Evolutionary conservation across 2,113 vertebrate genomes (phyloP).

Genomic region (Hipposideros armiger): DNA sequence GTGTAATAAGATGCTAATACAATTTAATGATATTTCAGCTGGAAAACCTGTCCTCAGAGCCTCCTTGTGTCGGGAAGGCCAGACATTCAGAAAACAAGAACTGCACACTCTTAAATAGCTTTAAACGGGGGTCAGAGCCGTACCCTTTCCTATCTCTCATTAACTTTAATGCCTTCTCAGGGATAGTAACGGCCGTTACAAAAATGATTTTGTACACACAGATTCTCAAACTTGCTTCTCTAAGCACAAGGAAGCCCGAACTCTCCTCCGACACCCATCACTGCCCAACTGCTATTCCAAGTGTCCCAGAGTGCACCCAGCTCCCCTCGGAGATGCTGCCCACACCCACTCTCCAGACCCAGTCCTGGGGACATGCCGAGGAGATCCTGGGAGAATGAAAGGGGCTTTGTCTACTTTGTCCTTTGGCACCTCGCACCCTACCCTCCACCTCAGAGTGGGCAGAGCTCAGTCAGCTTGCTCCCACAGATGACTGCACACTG

Average conservation of each 20-base stretch:
- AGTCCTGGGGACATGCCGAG: not conserved
- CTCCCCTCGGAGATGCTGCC: not conserved
- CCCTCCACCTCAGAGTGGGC: not conserved
- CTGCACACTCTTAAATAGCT: constrained; percentile 68
- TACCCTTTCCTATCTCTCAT: constrained; percentile 76
- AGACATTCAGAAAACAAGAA: constrained; percentile 80
- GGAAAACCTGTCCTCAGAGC: constrained; percentile 83
- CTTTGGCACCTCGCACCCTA: constrained; percentile 32
- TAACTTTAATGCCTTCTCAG: constrained; percentile 82
- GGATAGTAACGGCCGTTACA: constrained; percentile 53
- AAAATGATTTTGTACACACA: constrained; percentile 60
- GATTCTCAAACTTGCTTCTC: constrained; percentile 46
- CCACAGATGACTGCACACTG: not conserved
- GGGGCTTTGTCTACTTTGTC: constrained; percentile 28
- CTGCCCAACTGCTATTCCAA: not conserved
- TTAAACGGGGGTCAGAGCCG: constrained; percentile 72
- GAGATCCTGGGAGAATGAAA: not conserved
- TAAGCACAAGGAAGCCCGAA: not conserved
- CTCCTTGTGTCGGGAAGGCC: constrained; percentile 81
- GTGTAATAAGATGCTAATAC: constrained; percentile 87
- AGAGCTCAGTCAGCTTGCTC: not conserved
- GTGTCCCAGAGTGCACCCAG: not conserved
- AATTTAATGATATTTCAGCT: constrained; percentile 85
- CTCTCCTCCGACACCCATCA: not conserved
- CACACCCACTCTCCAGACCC: not conserved